Conservation (phyloP, 1,140 invertebrate genomes). For the Drosophila novamexicana region DNA sequence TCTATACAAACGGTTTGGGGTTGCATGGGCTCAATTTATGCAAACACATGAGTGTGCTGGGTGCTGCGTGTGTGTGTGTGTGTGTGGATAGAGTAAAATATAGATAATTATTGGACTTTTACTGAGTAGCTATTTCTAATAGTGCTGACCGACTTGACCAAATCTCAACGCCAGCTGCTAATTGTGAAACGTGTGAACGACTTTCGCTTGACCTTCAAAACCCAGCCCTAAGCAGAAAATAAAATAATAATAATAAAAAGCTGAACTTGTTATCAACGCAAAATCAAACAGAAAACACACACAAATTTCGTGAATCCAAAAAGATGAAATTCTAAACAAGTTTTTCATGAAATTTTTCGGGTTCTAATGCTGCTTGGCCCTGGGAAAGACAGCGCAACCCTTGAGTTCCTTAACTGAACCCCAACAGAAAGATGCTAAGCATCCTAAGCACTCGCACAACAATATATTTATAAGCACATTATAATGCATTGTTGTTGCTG, state of each 20-base stretch:
- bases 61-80: not conserved
- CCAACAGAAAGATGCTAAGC: conserved; percentile 27
- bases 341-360: conserved; percentile 45
- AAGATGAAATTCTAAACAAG: conserved; percentile 68
- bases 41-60: conserved; percentile 24
- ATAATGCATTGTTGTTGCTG: conserved; percentile 72
- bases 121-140: conserved; percentile 14
- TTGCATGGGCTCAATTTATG: conserved; percentile 47
- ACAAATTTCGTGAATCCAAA: conserved; percentile 23
- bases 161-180: conserved; percentile 71
- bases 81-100: not conserved
- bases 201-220: conserved; percentile 69
- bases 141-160: conserved; percentile 1
- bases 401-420: conserved; percentile 53
- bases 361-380: conserved; percentile 31
- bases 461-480: conserved; percentile 82
- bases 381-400: conserved; percentile 69
- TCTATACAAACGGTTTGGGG: conserved; percentile 35
- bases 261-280: conserved; percentile 76
- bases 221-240: not conserved
- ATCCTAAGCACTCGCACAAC: conserved; percentile 35
- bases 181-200: conserved; percentile 80
- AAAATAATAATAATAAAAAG: not conserved
- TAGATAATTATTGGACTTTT: not conserved
- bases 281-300: conserved; percentile 53